A percentile compares a stretch with the other conserved stretches of the same genome.
phyloP scores from a whole-genome alignment of 2,797 vertebrate genomes.

The Channallabes apus region DNA sequence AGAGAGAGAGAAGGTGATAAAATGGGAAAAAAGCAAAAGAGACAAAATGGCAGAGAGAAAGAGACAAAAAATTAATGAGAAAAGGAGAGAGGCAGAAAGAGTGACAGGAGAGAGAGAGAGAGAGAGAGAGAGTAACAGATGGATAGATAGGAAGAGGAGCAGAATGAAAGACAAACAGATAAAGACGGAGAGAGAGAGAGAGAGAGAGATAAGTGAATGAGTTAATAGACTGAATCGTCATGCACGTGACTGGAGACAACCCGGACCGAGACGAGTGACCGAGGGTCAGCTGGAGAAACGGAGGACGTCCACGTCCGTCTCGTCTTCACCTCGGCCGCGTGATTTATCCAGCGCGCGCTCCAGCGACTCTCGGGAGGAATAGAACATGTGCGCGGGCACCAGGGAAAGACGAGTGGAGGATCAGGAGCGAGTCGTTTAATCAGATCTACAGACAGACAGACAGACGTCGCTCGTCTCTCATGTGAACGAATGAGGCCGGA shows the following conservation, averaged over 20 bases:
- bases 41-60: neutral
- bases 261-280: too few relatives aligned
- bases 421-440: neutral
- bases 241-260: too few relatives aligned
- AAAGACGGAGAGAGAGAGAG: neutral
- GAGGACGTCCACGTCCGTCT: too few relatives aligned
- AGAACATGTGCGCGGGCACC: too few relatives aligned
- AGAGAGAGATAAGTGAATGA: neutral
- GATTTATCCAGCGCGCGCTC: neutral
- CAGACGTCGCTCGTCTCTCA: too few relatives aligned
- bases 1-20: neutral
- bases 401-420: neutral
- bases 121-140: conserved; percentile 20
- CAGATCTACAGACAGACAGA: too few relatives aligned
- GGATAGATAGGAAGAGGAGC: conserved; percentile 14
- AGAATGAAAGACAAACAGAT: neutral
- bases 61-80: neutral
- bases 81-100: conserved; percentile 11
- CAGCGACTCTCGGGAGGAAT: neutral
- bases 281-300: too few relatives aligned
- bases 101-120: conserved; percentile 38
- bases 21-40: neutral
- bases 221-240: too few relatives aligned
- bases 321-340: neutral
- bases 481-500: neutral